A percentile compares a stretch with the other conserved stretches of the same genome.
phyloP scores from a whole-genome alignment of 1,140 invertebrate species.

The Calliphora vicina region DNA sequence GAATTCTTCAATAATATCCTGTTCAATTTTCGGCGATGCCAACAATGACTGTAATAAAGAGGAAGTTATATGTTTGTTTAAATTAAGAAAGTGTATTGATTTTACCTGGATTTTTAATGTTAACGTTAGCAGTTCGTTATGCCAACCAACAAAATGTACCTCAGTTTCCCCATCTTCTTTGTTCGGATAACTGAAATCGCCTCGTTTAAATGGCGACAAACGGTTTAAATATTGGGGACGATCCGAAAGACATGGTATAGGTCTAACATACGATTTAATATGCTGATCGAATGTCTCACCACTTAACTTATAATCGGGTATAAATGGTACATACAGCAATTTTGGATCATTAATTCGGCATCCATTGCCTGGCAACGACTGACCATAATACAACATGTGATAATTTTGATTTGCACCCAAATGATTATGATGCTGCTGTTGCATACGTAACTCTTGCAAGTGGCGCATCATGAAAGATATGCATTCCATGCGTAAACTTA shows the following conservation, averaged over 20 bases:
- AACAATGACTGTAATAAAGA: slow-evolving; percentile 46
- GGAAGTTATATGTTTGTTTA: background rate
- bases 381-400: slow-evolving; percentile 1
- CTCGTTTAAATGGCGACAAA: slow-evolving; percentile 54
- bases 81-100: background rate
- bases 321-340: slow-evolving; percentile 54
- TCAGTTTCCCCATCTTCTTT: slow-evolving; percentile 58
- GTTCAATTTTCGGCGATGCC: slow-evolving; percentile 52
- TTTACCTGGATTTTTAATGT: slow-evolving; percentile 54
- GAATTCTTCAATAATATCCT: slow-evolving; percentile 58
- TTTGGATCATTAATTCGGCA: slow-evolving; percentile 38
- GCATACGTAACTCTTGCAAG: slow-evolving; percentile 39
- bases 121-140: slow-evolving; percentile 55
- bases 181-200: slow-evolving; percentile 58
- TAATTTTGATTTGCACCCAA: background rate
- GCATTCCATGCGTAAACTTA: slow-evolving; percentile 57
- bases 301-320: slow-evolving; percentile 55
- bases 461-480: slow-evolving; percentile 55
- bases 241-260: slow-evolving; percentile 56
- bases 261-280: slow-evolving; percentile 53
- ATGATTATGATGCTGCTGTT: slow-evolving; percentile 33
- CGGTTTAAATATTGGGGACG: slow-evolving; percentile 59
- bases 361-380: background rate
- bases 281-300: slow-evolving; percentile 52
- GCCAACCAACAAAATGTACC: slow-evolving; percentile 56